phyloP scores from a whole-genome alignment of 1,140 invertebrate genomes.

The Orchestia grillus region DNA sequence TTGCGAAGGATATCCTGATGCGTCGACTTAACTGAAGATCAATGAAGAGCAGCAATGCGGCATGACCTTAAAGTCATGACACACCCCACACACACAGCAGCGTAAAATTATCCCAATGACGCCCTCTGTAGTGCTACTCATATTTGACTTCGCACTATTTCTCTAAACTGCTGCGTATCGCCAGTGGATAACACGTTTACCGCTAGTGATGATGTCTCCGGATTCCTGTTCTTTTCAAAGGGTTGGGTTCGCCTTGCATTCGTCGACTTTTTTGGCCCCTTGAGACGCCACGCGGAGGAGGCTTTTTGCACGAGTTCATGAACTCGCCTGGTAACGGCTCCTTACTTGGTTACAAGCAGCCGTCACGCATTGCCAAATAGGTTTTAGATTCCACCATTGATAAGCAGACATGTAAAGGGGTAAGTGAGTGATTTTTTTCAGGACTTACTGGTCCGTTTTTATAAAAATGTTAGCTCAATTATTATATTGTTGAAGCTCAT shows the following conservation, averaged over 20 bases:
- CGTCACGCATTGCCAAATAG: neutral
- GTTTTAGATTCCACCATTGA: neutral
- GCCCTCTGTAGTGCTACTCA: neutral
- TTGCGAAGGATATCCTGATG: neutral
- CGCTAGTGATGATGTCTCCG: no score
- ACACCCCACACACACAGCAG: neutral
- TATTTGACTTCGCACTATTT: neutral
- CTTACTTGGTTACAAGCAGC: neutral
- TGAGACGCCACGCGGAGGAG: neutral
- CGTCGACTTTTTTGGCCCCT: neutral
- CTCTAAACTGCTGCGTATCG: no score
- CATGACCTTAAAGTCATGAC: neutral
- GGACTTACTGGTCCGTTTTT: neutral
- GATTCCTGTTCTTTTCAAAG: neutral
- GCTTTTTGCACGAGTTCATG: neutral
- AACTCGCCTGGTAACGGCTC: neutral
- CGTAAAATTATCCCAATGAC: neutral
- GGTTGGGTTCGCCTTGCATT: neutral
- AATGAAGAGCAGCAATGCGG: neutral
- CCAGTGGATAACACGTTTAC: no score
- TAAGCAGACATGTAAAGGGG: neutral
- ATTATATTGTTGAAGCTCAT: neutral
- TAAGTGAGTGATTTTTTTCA: neutral
- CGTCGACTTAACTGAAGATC: neutral
- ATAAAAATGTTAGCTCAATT: neutral